Conservation (phyloP, 2,113 vertebrate genomes). For the Scophthalmus maximus region DNA sequence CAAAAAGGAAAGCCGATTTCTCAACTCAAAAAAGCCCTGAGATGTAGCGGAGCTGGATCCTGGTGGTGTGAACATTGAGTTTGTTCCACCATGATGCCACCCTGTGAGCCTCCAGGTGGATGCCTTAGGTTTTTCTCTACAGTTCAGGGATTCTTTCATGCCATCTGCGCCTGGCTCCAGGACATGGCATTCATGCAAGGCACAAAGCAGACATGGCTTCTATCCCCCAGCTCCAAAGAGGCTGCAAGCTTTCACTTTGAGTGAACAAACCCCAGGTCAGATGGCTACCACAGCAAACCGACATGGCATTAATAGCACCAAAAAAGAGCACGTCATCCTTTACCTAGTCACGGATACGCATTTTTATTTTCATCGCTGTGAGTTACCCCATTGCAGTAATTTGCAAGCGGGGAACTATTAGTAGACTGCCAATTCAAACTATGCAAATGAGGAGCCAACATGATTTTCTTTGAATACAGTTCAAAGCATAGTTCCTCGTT, state of each 20-base stretch:
- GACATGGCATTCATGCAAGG: conserved; percentile 71
- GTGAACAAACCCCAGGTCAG: conserved; percentile 57
- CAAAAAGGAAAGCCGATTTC: conserved; percentile 22
- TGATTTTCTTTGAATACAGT: conserved; percentile 22
- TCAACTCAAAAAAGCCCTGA: conserved; percentile 31
- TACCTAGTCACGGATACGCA: conserved; percentile 4
- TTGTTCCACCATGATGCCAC: conserved; percentile 68
- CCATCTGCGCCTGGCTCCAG: conserved; percentile 79
- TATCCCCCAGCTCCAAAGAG: conserved; percentile 44
- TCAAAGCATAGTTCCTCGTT: conserved; percentile 17
- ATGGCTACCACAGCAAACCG: conserved; percentile 40
- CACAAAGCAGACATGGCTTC: conserved; percentile 57
- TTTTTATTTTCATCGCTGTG: conserved; percentile 30
- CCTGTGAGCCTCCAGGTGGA: conserved; percentile 60
- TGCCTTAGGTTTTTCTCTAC: conserved; percentile 69
- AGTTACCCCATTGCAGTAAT: conserved; percentile 6
- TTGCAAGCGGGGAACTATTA: no score
- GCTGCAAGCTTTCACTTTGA: conserved; percentile 51
- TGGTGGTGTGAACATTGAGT: conserved; percentile 61
- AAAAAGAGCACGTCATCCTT: conserved; percentile 17
- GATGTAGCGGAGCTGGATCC: conserved; percentile 35
- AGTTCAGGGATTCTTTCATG: conserved; percentile 72
- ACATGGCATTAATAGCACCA: conserved; percentile 32
- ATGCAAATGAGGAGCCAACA: conserved; percentile 23
- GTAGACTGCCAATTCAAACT: conserved; percentile 10